Evolutionary conservation across 2,113 vertebrate species (phyloP), one percentile per base, ranked within the genome.

Genomic region (Protobothrops flavoviridis): DNA sequence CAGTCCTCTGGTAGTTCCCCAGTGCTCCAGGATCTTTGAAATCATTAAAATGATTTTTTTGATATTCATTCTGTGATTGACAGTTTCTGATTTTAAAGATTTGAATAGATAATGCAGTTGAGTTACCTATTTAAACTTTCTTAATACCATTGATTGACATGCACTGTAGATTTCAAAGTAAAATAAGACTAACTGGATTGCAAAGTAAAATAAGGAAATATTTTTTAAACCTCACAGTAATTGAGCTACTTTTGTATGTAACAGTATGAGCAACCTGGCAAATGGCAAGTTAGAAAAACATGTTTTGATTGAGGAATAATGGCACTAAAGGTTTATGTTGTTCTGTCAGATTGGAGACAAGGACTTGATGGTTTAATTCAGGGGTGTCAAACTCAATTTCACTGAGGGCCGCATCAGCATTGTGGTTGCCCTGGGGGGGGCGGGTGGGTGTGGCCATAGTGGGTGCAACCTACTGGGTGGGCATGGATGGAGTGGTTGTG

Each of bases 231-330:
- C 87, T 95, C 87, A 64, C 59, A 81, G 93, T 94, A 95, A 94
- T 96, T 96, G 95, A 95, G 94, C 94, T 95, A 96, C 94, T 94
- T 91, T 94, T 95, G 95, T 94, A 95, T 95, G 87, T 94, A 95
- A 93, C 95, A 93, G 95, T 87, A 33, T 59, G 52, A 2, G 94
- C 92, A 94, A 93, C 94, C 57, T 92, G 96, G 93, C 94, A 93
- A 97, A 92, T 93, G 96, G 91, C 87, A 92, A 94, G n/a, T 85
- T 92, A 94, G 92, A 93, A 59, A 88, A 91, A 48, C 5, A 96
- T 93, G 86, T 89, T 96, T 90, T 94, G 88, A 94, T 93, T 93
- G 91, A 96, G 81, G 94, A 87, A 94, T 56, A 94, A 95, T 91
- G 95, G 93, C 89, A 85, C 57, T 93, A 64, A 95, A 88, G 94